phyloP scores from a whole-genome alignment of 2,113 vertebrate genomes.

The Paedocypris sp. region DNA sequence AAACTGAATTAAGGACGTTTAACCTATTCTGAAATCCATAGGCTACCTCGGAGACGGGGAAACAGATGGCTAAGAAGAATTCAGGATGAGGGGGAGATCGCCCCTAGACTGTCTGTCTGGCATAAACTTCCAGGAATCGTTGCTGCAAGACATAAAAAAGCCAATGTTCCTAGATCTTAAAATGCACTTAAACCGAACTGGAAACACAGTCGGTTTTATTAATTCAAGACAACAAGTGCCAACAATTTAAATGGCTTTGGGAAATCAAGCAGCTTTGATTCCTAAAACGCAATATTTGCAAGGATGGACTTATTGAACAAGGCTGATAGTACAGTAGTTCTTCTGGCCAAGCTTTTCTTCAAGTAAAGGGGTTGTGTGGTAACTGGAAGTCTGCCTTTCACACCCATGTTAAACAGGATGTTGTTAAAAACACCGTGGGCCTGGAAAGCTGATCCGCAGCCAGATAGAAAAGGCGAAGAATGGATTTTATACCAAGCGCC shows the following conservation, averaged over 20 bases:
- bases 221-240: no score
- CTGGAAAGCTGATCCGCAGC: slow-evolving; percentile 37
- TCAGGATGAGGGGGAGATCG: slow-evolving; percentile 13
- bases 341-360: no score
- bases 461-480: slow-evolving; percentile 63
- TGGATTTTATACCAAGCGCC: slow-evolving; percentile 58
- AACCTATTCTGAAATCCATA: slow-evolving; percentile 26
- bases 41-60: slow-evolving; percentile 11
- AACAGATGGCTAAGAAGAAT: slow-evolving; percentile 21
- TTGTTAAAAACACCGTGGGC: not conserved
- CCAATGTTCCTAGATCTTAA: no score
- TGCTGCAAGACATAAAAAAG: no score
- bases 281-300: no score
- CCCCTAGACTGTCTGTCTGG: not conserved
- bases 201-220: no score
- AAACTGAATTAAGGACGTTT: slow-evolving; percentile 24
- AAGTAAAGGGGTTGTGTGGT: no score
- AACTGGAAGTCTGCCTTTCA: slow-evolving; percentile 58
- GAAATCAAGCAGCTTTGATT: no score
- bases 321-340: no score
- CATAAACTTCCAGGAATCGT: not conserved
- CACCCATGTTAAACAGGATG: slow-evolving; percentile 41
- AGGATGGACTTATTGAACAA: no score
- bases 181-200: no score
- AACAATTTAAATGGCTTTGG: no score